Evolutionary conservation across 2,797 vertebrate species (phyloP), one percentile per base, ranked within the genome.

Genomic region (Pangasius macronema): DNA sequence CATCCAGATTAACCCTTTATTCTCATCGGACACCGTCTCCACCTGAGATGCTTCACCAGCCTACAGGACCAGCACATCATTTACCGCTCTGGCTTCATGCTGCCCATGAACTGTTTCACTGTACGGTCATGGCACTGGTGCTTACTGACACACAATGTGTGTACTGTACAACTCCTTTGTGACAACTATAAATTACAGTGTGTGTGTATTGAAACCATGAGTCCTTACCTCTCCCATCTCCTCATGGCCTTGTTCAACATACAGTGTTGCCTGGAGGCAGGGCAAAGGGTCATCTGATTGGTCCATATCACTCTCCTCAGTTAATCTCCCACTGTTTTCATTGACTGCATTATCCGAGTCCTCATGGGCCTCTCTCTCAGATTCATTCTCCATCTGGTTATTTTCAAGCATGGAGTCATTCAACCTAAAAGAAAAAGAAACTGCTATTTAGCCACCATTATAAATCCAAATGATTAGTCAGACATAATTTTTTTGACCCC

Each of bases 11-110:
- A 99, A 94, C 73, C 96, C 96, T 91, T 97, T 98, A 94, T 98
- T 97, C 91, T 99, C 98, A 51, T 99, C 97, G 0, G 98, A 98
- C 42, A 99, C 97, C 0, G 97, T 97, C 94, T 99, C 98, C 36
- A 97, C 97, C 93, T 99, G 98, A 10, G 97, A 97, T 0, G 94
- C 94, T 92, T 97, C 97, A 0, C 97, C 97, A 70, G 94, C 96
- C 98, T 99, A 49, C 0, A 2, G 83, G 0, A 72, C 85, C 49
- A 91, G 46, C 18, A 87, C 5, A 39, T 42, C 11, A 13, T 13
- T 88, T 39, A 89, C 55, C 72, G 18, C 10, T 36, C 39, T 27
- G 49, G 13, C 18, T n/a, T n/a, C 10, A 82, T 39, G 33, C 46
- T 72, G 46, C 46, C 0, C 13, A 65, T 51, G 27, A 53, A 7